These are phyloP conservation scores for Arctocebus calabarensis DNA, from an alignment of 2,797 vertebrate genomes.

Conservation along the genomic window DNA sequence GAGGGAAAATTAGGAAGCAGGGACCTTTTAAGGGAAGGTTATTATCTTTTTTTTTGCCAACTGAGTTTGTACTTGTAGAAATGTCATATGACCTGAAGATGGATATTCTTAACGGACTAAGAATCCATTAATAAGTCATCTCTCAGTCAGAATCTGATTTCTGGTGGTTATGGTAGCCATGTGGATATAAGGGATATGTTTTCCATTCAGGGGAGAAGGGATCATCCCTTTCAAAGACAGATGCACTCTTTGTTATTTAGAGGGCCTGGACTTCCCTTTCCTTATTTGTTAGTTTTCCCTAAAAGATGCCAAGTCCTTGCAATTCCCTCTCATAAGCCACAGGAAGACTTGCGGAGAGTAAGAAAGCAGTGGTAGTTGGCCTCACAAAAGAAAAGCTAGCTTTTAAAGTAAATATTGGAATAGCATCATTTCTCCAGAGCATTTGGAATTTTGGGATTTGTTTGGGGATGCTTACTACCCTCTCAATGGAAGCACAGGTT, in stretches of 20 bases:
- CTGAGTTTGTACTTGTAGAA: conserved; percentile 56
- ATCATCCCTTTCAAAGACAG: background rate
- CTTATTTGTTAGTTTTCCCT: background rate
- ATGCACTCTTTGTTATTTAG: background rate
- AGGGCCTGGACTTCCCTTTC: background rate
- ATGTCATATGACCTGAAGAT: conserved; percentile 40
- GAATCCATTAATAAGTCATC: background rate
- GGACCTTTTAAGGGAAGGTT: conserved; percentile 55
- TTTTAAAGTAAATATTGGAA: conserved; percentile 2
- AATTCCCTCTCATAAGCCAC: background rate
- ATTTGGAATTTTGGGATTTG: conserved; percentile 9
- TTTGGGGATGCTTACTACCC: background rate
- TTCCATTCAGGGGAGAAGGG: background rate
- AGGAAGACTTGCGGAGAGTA: background rate
- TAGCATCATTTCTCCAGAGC: background rate
- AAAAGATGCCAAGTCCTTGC: no score
- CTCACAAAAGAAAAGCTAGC: background rate
- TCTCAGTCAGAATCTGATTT: background rate
- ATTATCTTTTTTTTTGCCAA: conserved; percentile 16
- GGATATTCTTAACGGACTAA: background rate
- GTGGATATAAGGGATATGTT: background rate
- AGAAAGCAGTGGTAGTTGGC: background rate
- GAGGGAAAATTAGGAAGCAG: conserved; percentile 62
- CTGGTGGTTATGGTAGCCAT: background rate
- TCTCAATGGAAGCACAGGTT: background rate